Evolutionary conservation across 2,113 vertebrate species (phyloP).

Genomic region (Scytalopus superciliaris): DNA sequence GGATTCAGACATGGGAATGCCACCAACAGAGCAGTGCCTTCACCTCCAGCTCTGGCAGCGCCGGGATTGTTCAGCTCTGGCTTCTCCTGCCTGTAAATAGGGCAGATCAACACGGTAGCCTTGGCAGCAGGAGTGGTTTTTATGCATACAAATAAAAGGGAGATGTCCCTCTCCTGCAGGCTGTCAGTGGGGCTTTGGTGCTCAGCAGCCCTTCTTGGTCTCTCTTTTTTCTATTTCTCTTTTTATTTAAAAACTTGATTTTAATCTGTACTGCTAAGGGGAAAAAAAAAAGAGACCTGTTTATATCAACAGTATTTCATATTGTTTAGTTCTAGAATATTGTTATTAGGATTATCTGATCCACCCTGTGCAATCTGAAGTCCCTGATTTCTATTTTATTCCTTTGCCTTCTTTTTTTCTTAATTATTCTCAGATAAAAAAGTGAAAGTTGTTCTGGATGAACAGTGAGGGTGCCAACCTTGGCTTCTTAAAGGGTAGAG

Average conservation of each 20-base stretch:
- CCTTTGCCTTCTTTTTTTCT: neutral
- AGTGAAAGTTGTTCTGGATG: neutral
- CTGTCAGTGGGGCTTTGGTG: neutral
- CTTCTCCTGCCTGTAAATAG: neutral
- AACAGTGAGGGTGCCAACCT: neutral
- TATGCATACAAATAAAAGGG: neutral
- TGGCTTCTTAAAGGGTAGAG: neutral
- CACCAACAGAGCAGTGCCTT: neutral
- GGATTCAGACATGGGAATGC: neutral
- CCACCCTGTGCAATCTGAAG: neutral
- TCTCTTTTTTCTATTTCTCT: neutral
- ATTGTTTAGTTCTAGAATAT: neutral
- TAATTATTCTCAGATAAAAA: neutral
- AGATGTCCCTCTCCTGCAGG: neutral
- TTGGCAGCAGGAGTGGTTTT: neutral
- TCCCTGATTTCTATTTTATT: neutral
- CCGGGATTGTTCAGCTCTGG: neutral
- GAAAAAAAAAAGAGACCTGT: neutral
- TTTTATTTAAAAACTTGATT: neutral
- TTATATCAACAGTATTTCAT: neutral
- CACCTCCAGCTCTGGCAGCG: neutral
- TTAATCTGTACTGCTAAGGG: neutral
- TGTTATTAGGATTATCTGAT: neutral
- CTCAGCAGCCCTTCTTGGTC: neutral
- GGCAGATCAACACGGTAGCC: neutral